phyloP scores from a whole-genome alignment of 2,888 invertebrate species.

The Aspidiotus destructor region DNA sequence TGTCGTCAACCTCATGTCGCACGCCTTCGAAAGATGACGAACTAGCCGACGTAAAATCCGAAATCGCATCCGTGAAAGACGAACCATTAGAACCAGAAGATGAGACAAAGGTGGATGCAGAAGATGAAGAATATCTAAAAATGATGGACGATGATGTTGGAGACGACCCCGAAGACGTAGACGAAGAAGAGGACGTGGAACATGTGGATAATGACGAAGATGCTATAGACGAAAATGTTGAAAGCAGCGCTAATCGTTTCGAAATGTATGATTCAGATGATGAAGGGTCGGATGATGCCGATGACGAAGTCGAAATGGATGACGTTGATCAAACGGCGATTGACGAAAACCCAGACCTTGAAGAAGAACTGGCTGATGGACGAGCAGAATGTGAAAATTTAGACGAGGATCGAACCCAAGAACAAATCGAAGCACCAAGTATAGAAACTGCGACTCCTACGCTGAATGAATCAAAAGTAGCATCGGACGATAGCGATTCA shows the following conservation, averaged over 20 bases:
- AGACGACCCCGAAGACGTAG: background rate
- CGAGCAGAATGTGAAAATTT: background rate
- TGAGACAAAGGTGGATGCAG: constrained; percentile 11
- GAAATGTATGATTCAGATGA: background rate
- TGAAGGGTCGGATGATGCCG: background rate
- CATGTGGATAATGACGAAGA: background rate
- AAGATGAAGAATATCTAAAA: background rate
- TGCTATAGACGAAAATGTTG: background rate
- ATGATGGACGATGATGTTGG: background rate
- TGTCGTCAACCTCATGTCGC: constrained; percentile 10
- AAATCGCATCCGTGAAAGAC: background rate
- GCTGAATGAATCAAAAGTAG: background rate
- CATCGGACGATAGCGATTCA: constrained; percentile 13
- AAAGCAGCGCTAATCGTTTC: too few species aligned
- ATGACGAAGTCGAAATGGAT: background rate
- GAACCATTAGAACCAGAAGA: background rate
- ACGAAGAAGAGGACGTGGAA: constrained; percentile 3
- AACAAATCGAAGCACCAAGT: too few species aligned
- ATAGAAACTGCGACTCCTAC: background rate
- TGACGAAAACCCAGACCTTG: background rate
- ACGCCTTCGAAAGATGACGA: constrained; percentile 15
- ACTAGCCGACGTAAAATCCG: background rate
- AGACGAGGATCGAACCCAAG: too few species aligned
- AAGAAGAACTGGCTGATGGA: background rate
- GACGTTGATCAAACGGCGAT: background rate